Base-by-base conservation (phyloP, 1,140 invertebrate genomes). In the Platorchestia sp. region DNA sequence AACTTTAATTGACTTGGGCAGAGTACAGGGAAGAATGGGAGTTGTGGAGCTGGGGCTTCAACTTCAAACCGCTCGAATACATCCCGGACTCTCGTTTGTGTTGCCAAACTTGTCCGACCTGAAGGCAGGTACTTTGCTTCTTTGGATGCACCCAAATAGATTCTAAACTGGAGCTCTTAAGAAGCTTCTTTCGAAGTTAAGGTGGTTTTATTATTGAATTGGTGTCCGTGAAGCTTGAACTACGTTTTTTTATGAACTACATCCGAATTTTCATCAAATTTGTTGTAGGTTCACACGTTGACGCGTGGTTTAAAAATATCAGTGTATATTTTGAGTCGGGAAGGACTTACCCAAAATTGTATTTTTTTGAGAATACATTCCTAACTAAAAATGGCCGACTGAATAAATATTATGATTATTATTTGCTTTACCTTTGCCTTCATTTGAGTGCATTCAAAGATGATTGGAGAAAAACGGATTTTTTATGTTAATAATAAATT, bases 1-100 rank as follows among this genome's bases (percentile, higher is more conserved):
- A 42, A 89, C 87, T 89, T 89, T 89, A 89, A 89, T 89, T 89
- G 87, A 89, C 87, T 89, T 89, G 87, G 87, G n/a, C 87, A 10
- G 87, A 42, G 87, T 42, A 89, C 87, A 89, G 43, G n/a, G 87
- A 89, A 89, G 87, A 89, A 89, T 89, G 87, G 43, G 36, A 89
- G 87, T 89, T 89, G 87, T 42, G 87, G 41, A 42, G 87, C 87
- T 5, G 7, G 41, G 10, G 27, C 5, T 43, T 44, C 87, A 89
- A 89, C 87, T 89, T 89, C 36, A 7, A 27, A 89, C n/a, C 14
- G 27, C 86, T 42, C 41, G 41, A 89, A 89, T 89, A 43, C 87
- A 42, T 89, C 87, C 87, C 41, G 3, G 43, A 89, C 27, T 42
- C 87, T 14, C 41, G 87, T 75, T 89, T 89, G 87, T 42, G 41